A percentile compares a stretch with the other conserved stretches of the same genome.
phyloP scores from a whole-genome alignment of 2,797 vertebrate genomes.

The Rousettus madagascariensis region DNA sequence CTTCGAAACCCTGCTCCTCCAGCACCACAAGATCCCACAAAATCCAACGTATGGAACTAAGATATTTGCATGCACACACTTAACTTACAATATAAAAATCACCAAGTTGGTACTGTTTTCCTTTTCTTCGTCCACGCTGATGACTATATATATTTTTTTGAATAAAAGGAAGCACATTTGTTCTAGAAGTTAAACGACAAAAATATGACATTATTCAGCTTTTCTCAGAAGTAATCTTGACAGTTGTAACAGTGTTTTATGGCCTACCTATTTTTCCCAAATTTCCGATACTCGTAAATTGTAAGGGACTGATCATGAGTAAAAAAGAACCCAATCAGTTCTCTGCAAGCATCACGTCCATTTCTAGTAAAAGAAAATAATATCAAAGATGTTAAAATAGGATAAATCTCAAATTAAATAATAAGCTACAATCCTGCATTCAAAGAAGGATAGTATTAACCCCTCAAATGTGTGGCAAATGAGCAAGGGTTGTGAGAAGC shows the following conservation, averaged over 20 bases:
- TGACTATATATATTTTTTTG: constrained; percentile 84
- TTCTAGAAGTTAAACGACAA: constrained; percentile 79
- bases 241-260: not conserved
- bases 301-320: constrained; percentile 84
- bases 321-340: constrained; percentile 89
- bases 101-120: constrained; percentile 80
- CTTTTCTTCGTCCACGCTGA: constrained; percentile 82
- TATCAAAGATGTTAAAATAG: not conserved
- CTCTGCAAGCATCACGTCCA: constrained; percentile 87
- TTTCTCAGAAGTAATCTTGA: constrained; percentile 33
- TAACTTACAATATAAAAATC: constrained; percentile 85
- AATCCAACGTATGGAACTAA: not conserved
- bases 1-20: not conserved
- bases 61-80: not conserved
- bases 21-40: not conserved
- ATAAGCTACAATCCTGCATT: not conserved
- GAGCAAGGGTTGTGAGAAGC: not conserved
- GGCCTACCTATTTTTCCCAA: constrained; percentile 88
- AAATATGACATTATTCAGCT: constrained; percentile 40
- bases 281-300: constrained; percentile 87
- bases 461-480: not conserved
- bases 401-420: constrained; percentile 35
- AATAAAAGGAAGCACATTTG: constrained; percentile 87
- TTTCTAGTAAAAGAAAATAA: constrained; percentile 82
- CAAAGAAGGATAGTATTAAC: not conserved